phyloP scores from a whole-genome alignment of 2,888 invertebrate genomes.

The Penaeus monodon region DNA sequence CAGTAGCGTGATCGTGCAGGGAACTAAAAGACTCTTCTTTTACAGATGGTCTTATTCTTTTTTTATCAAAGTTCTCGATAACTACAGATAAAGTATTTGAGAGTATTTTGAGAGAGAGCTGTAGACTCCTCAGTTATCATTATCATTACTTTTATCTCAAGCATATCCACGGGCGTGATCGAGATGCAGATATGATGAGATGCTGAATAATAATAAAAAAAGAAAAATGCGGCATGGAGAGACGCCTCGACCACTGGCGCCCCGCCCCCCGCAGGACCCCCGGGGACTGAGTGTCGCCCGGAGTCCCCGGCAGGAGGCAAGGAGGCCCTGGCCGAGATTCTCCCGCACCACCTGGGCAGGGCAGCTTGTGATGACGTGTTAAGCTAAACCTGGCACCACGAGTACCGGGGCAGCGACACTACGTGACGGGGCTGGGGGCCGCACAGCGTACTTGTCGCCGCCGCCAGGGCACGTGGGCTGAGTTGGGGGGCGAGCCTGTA shows the following conservation, averaged over 20 bases:
- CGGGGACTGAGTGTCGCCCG: not conserved
- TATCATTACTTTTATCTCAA: constrained; percentile 36
- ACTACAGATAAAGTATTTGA: constrained; percentile 46
- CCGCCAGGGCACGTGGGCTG: constrained; percentile 3
- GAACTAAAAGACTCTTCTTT: constrained; percentile 19
- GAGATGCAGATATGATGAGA: constrained; percentile 32
- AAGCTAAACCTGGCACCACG: constrained; percentile 5
- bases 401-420: not conserved
- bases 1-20: not conserved
- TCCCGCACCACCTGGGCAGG: not conserved
- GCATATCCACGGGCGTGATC: constrained; percentile 15
- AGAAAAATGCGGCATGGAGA: not conserved
- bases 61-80: constrained; percentile 57
- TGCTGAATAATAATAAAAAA: constrained; percentile 12
- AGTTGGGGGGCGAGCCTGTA: constrained; percentile 37
- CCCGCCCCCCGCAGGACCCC: not conserved
- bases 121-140: constrained; percentile 9
- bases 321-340: not conserved
- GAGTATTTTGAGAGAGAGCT: constrained; percentile 36
- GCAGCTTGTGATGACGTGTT: constrained; percentile 21
- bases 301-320: not conserved
- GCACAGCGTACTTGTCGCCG: not conserved
- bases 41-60: constrained; percentile 43
- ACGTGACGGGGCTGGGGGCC: constrained; percentile 23
- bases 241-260: constrained; percentile 2